phyloP scores from a whole-genome alignment of 2,797 vertebrate species.

The Lates japonicus region DNA sequence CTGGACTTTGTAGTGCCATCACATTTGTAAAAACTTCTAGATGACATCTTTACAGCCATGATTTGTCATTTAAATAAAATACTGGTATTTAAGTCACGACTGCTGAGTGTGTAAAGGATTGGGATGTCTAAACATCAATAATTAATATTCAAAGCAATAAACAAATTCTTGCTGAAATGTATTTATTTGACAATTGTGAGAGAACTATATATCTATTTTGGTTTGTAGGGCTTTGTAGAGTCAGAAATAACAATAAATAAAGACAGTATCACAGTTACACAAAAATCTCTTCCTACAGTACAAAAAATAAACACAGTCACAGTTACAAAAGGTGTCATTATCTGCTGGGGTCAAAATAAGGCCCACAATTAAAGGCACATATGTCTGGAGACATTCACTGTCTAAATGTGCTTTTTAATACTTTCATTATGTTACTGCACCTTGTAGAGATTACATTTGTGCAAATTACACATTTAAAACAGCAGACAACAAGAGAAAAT shows the following conservation, averaged over 20 bases:
- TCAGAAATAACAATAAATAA: conserved; percentile 79
- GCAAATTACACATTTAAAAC: conserved; percentile 59
- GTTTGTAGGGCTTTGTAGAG: conserved; percentile 56
- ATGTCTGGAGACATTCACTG: conserved; percentile 64
- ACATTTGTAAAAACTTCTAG: conserved; percentile 39
- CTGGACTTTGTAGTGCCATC: conserved; percentile 43
- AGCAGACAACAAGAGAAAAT: conserved; percentile 46
- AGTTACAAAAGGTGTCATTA: conserved; percentile 65
- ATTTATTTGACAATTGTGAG: conserved; percentile 77
- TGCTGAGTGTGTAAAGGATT: not conserved
- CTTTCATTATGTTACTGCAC: conserved; percentile 32
- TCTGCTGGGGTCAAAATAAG: conserved; percentile 45
- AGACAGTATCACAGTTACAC: conserved; percentile 62
- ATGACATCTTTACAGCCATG: conserved; percentile 36
- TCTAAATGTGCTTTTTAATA: conserved; percentile 42
- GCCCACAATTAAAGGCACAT: conserved; percentile 71
- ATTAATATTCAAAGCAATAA: conserved; percentile 14
- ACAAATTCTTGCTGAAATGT: conserved; percentile 54
- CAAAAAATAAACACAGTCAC: conserved; percentile 64
- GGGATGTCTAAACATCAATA: not conserved
- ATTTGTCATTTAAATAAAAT: conserved; percentile 57
- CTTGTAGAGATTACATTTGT: conserved; percentile 49
- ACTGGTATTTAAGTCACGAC: conserved; percentile 1
- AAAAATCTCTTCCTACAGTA: conserved; percentile 61
- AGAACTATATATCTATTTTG: conserved; percentile 62